Evolutionary conservation across 1,140 invertebrate genomes (phyloP).

Genomic region (Temnothorax curvispinosus): DNA sequence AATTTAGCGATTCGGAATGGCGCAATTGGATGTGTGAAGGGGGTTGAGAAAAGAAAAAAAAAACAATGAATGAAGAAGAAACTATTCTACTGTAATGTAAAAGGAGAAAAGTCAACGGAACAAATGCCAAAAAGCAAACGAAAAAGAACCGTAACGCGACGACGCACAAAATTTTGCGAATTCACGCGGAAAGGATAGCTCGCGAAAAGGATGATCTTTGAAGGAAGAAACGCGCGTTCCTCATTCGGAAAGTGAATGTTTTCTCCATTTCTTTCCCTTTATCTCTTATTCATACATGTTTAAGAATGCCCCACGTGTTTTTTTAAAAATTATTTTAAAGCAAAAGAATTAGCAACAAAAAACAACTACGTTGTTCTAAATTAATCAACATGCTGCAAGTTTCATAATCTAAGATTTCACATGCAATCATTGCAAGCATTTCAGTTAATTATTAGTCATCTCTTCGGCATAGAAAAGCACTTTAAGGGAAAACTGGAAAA

Average conservation of each 20-base stretch:
- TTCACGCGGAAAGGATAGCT: conserved; percentile 30
- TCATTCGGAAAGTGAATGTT: not conserved
- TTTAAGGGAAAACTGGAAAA: not conserved
- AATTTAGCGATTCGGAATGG: conserved; percentile 59
- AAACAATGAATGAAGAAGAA: not conserved
- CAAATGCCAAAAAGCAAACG: conserved; percentile 14
- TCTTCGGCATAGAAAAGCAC: not conserved
- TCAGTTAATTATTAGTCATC: not conserved
- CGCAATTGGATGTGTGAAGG: conserved; percentile 42
- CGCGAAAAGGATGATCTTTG: conserved; percentile 43
- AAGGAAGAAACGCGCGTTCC: conserved; percentile 55
- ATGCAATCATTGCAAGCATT: not conserved
- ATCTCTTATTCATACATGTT: not conserved
- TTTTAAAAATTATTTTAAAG: not conserved
- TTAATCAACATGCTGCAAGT: not conserved
- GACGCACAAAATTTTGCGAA: conserved; percentile 48
- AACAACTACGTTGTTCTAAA: not conserved
- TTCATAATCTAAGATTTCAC: conserved; percentile 1
- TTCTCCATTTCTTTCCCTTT: not conserved
- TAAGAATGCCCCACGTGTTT: not conserved
- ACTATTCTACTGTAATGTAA: not conserved
- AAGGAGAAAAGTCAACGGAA: conserved; percentile 36
- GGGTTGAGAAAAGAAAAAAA: conserved; percentile 11
- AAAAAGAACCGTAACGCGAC: conserved; percentile 55
- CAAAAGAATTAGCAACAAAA: conserved; percentile 1